Conservation (phyloP, 2,113 vertebrate species). For the Chrysochloris asiatica region DNA sequence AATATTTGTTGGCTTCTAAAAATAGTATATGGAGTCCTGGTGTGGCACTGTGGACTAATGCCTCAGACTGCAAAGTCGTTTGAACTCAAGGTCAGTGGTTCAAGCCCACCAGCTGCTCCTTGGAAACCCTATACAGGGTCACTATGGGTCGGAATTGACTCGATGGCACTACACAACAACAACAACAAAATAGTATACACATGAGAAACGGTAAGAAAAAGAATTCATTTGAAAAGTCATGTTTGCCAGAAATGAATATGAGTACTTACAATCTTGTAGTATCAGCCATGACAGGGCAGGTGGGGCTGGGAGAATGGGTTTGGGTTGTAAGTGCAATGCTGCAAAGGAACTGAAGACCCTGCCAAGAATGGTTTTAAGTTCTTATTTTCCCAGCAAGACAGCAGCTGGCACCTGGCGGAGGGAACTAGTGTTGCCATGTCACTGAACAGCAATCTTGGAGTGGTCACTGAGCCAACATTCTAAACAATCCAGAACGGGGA, state of each 20-base stretch:
- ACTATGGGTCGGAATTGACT: no score
- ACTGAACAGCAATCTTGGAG: conserved; percentile 21
- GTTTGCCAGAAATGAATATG: neutral
- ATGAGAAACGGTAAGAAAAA: conserved; percentile 4
- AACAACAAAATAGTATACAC: neutral
- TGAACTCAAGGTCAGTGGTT: no score
- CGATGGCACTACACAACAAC: no score
- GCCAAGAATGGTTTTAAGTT: conserved; percentile 55
- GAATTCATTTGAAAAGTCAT: neutral
- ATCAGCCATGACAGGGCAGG: neutral
- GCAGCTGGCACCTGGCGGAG: conserved; percentile 70
- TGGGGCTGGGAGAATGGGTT: neutral
- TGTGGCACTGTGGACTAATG: no score
- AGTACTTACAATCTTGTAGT: neutral
- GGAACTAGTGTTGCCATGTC: conserved; percentile 48
- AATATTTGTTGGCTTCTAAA: conserved; percentile 3
- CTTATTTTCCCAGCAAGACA: conserved; percentile 58
- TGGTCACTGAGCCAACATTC: conserved; percentile 46
- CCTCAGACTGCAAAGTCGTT: no score
- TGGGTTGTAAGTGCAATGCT: neutral
- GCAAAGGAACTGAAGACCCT: conserved; percentile 9
- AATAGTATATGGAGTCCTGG: no score
- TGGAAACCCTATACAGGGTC: no score
- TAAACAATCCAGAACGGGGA: conserved; percentile 30
- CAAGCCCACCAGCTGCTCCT: no score